Evolutionary conservation across 2,113 vertebrate genomes (phyloP).

Genomic region (Oxyruncus cristatus): DNA sequence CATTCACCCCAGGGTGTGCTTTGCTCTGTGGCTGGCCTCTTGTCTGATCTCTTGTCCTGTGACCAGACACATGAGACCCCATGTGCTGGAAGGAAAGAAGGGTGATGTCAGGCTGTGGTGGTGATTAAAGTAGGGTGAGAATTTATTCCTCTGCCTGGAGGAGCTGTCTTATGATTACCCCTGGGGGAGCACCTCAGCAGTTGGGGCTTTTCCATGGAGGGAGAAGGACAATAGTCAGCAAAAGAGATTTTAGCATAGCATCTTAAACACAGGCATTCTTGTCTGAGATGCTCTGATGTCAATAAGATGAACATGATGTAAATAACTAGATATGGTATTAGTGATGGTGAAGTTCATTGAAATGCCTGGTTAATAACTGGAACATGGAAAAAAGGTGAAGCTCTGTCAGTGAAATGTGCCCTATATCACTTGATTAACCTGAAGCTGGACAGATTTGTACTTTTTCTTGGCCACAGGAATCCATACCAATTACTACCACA

Average conservation of each 20-base stretch:
- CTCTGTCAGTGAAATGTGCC: background rate
- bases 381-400: background rate
- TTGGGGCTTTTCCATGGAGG: background rate
- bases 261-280: background rate
- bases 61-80: background rate
- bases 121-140: background rate
- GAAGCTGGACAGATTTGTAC: background rate
- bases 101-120: background rate
- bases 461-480: background rate
- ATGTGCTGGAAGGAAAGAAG: background rate
- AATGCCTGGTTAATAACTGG: background rate
- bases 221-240: background rate
- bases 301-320: background rate
- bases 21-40: background rate
- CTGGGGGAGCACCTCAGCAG: background rate
- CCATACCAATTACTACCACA: background rate
- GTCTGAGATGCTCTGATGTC: background rate
- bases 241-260: background rate
- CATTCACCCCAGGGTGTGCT: background rate
- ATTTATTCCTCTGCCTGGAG: background rate
- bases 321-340: background rate
- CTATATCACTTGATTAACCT: background rate
- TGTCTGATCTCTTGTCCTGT: background rate
- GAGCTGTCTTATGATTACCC: background rate
- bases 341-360: background rate